A percentile compares a stretch with the other conserved stretches of the same genome.
These are phyloP conservation scores for Melieria crassipennis DNA, from an alignment of 2,888 invertebrate genomes.

Conservation along the genomic window DNA sequence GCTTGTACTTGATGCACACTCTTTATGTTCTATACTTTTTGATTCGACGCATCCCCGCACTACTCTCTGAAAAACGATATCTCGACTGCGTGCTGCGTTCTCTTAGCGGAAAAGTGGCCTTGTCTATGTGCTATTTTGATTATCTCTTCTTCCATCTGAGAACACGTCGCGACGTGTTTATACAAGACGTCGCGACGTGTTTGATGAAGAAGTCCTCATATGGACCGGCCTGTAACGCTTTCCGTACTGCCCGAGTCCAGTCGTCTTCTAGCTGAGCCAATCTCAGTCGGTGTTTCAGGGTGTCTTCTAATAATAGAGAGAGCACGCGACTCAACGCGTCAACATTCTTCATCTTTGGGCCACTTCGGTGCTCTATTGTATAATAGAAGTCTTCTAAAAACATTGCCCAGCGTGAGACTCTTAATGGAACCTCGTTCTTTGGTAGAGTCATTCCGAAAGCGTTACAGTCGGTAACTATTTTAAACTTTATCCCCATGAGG, in stretches of 20 bases:
- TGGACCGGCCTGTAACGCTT: conserved; percentile 42
- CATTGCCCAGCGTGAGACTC: conserved; percentile 34
- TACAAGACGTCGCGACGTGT: not conserved
- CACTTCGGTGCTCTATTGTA: conserved; percentile 34
- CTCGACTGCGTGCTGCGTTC: not conserved
- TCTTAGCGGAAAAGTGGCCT: conserved; percentile 7
- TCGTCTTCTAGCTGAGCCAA: conserved; percentile 3
- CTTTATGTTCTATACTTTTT: too few species aligned
- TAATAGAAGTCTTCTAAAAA: conserved; percentile 38
- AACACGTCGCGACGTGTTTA: not conserved
- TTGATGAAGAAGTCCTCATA: conserved; percentile 9
- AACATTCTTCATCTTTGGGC: conserved; percentile 36
- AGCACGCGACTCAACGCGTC: conserved; percentile 34
- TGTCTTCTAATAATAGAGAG: conserved; percentile 29
- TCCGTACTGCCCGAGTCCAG: conserved; percentile 30
- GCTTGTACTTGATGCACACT: too few species aligned
- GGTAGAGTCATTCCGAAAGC: conserved; percentile 35
- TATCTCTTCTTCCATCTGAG: not conserved
- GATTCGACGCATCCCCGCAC: too few species aligned
- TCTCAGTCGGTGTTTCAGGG: not conserved
- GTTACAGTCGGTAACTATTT: conserved; percentile 36
- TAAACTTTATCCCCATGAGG: conserved; percentile 25
- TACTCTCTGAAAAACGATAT: not conserved
- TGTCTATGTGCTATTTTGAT: not conserved
- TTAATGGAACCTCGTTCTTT: conserved; percentile 31